A percentile compares a stretch with the other conserved stretches of the same genome.
Evolutionary conservation across 2,797 vertebrate genomes (phyloP).

Genomic region (Ateles fusciceps): DNA sequence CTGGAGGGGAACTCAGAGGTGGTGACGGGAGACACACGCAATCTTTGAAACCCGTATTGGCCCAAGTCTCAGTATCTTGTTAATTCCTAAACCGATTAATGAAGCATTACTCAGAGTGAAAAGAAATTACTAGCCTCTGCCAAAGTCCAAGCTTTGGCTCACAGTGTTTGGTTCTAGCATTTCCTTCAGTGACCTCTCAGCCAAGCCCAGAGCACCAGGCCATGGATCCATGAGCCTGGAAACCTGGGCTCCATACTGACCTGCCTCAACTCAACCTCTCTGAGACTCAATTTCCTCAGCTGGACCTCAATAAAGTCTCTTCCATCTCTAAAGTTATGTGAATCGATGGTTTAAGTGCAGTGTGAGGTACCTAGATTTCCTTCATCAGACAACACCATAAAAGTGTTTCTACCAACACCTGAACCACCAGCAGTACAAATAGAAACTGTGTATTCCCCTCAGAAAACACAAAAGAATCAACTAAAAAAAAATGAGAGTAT

Average conservation of each 20-base stretch:
- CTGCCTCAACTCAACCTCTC: background rate
- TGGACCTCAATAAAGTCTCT: background rate
- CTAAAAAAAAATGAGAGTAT: background rate
- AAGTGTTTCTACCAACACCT: background rate
- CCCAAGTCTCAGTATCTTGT: background rate
- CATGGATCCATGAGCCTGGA: background rate
- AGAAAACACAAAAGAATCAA: background rate
- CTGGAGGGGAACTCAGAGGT: background rate
- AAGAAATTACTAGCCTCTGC: background rate
- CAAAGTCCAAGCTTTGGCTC: conserved; percentile 28
- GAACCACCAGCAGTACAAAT: background rate
- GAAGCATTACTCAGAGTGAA: background rate
- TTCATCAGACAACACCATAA: background rate
- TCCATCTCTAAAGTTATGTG: background rate
- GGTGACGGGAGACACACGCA: background rate
- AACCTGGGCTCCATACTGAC: background rate
- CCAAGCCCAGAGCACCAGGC: background rate
- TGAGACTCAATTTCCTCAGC: background rate
- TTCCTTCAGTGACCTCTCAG: background rate
- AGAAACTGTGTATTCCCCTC: background rate
- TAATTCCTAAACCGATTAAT: conserved; percentile 41
- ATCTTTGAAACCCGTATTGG: background rate
- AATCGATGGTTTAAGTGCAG: background rate
- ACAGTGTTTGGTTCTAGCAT: background rate
- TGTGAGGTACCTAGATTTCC: background rate